These are phyloP conservation scores for Drosophila seguyi DNA, from an alignment of 1,140 invertebrate genomes.

Conservation along the genomic window DNA sequence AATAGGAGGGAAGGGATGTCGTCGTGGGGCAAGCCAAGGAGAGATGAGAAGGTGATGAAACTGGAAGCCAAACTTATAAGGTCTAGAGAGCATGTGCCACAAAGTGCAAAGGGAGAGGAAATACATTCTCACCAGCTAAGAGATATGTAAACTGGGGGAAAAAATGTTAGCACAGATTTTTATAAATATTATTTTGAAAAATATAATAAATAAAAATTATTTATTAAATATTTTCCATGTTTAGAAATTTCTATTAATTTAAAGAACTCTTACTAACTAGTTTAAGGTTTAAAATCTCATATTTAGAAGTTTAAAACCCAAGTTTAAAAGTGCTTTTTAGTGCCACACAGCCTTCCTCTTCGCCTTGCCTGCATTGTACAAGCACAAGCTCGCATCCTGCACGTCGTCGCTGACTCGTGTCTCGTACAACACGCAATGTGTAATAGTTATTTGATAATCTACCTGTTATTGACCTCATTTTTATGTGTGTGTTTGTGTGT, in stretches of 20 bases:
- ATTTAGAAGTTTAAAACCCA: background rate
- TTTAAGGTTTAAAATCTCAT: background rate
- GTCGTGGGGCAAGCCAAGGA: background rate
- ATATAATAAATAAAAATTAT: too few species aligned
- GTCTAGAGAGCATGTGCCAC: slow-evolving; percentile 55
- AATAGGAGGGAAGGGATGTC: background rate
- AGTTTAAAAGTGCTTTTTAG: background rate
- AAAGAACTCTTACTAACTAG: too few species aligned
- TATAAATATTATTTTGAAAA: too few species aligned
- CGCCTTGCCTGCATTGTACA: slow-evolving; percentile 4
- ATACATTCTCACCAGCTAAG: slow-evolving; percentile 15
- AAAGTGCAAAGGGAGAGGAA: slow-evolving; percentile 19
- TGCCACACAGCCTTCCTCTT: background rate
- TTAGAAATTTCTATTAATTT: background rate
- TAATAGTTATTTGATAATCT: slow-evolving; percentile 84
- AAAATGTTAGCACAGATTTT: background rate
- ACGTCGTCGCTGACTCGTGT: slow-evolving; percentile 29
- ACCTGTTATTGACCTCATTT: slow-evolving; percentile 83
- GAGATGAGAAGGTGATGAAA: slow-evolving; percentile 16
- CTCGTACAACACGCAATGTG: slow-evolving; percentile 48
- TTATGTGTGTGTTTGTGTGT: slow-evolving; percentile 52
- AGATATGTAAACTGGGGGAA: background rate
- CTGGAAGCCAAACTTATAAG: slow-evolving; percentile 38
- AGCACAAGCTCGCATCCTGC: slow-evolving; percentile 23
- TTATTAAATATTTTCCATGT: background rate